phyloP scores from a whole-genome alignment of 1,140 invertebrate genomes.

The Parasteatoda tepidariorum region DNA sequence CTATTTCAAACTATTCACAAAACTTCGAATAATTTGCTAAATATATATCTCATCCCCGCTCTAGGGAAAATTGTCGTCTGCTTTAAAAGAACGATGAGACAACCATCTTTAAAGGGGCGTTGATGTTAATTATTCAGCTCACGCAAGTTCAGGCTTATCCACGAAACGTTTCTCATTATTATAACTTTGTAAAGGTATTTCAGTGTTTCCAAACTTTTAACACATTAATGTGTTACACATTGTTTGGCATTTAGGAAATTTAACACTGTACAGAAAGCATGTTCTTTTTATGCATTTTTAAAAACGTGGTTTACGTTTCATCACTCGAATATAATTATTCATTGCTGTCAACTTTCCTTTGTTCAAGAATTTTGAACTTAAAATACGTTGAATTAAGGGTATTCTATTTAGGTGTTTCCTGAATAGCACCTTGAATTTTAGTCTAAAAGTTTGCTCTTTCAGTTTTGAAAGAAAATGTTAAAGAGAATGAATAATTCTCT shows the following conservation, averaged over 20 bases:
- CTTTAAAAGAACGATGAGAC: slow-evolving; percentile 26
- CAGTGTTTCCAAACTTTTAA: slow-evolving; percentile 39
- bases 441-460: no score
- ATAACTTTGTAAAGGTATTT: slow-evolving; percentile 45
- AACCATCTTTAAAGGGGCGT: slow-evolving; percentile 29
- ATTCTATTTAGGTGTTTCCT: no score
- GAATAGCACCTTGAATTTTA: no score
- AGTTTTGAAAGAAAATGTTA: no score
- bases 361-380: no score
- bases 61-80: slow-evolving; percentile 28
- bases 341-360: slow-evolving; percentile 31
- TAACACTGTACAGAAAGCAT: slow-evolving; percentile 1
- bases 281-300: slow-evolving; percentile 3
- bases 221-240: slow-evolving; percentile 25
- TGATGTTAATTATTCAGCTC: slow-evolving; percentile 41
- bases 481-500: no score
- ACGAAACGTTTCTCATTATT: slow-evolving; percentile 32
- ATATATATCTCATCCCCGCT: slow-evolving; percentile 12
- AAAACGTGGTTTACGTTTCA: slow-evolving; percentile 31
- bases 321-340: slow-evolving; percentile 51
- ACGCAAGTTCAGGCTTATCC: slow-evolving; percentile 25
- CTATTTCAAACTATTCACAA: neutral
- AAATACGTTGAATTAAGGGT: no score
- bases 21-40: neutral
- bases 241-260: neutral